Evolutionary conservation across 2,113 vertebrate genomes (phyloP).

Genomic region (Lophotis ruficrista): DNA sequence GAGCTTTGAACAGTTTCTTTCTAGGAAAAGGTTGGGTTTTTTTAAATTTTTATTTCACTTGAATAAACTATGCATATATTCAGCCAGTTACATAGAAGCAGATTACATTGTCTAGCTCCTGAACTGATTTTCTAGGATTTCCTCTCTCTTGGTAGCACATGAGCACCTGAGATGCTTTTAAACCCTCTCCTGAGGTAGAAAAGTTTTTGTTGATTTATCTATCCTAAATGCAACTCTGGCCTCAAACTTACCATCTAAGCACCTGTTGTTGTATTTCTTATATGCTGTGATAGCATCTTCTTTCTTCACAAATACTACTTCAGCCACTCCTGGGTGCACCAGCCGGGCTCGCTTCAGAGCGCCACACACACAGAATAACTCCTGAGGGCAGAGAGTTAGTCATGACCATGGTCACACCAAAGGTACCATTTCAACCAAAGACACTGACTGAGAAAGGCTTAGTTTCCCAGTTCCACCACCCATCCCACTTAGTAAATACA

Average conservation of each 20-base stretch:
- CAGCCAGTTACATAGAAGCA: not conserved
- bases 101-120: not conserved
- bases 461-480: not conserved
- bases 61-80: not conserved
- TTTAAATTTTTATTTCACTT: not conserved
- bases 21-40: not conserved
- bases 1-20: not conserved
- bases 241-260: slow-evolving; percentile 88
- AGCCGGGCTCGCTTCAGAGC: slow-evolving; percentile 94
- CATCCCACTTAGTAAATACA: not conserved
- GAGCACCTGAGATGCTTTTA: not conserved
- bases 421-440: not conserved
- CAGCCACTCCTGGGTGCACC: slow-evolving; percentile 92
- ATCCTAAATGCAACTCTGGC: not conserved
- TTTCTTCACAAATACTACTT: slow-evolving; percentile 97
- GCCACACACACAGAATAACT: slow-evolving; percentile 96
- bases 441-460: not conserved
- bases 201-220: not conserved
- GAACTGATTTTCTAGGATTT: not conserved
- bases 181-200: not conserved
- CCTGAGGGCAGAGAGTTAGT: slow-evolving; percentile 73
- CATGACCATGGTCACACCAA: not conserved
- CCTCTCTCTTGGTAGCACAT: not conserved
- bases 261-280: slow-evolving; percentile 98
- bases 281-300: slow-evolving; percentile 96